A percentile compares a stretch with the other conserved stretches of the same genome.
phyloP scores from a whole-genome alignment of 2,797 vertebrate genomes.

The Periophthalmus magnuspinnatus region DNA sequence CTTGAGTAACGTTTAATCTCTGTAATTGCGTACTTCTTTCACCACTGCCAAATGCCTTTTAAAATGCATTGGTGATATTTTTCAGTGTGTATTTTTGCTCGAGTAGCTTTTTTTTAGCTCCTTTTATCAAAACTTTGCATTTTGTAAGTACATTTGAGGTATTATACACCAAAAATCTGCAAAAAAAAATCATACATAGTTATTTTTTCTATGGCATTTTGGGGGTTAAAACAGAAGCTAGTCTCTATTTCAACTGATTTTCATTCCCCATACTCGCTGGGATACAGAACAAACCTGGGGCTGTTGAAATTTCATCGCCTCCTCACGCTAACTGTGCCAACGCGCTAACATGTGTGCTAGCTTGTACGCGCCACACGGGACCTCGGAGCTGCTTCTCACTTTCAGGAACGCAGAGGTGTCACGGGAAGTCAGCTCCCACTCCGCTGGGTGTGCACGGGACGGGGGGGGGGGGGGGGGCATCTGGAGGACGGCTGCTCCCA shows the following conservation, averaged over 20 bases:
- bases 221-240: background rate
- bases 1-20: too few relatives aligned
- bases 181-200: background rate
- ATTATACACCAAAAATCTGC: too few relatives aligned
- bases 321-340: constrained; percentile 24
- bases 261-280: background rate
- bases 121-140: too few relatives aligned
- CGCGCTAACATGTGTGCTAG: constrained; percentile 45
- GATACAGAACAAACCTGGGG: constrained; percentile 36
- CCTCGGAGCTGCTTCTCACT: constrained; percentile 51
- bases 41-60: too few relatives aligned
- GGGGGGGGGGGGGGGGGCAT: constrained; percentile 54
- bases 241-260: background rate
- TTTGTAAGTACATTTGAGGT: too few relatives aligned
- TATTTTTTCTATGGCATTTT: background rate
- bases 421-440: constrained; percentile 64
- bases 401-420: constrained; percentile 64
- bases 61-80: too few relatives aligned
- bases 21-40: too few relatives aligned
- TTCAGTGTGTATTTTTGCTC: too few relatives aligned
- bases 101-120: too few relatives aligned
- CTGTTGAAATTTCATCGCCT: constrained; percentile 21
- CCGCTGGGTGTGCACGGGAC: constrained; percentile 51
- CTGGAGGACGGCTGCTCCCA: constrained; percentile 64
- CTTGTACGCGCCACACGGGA: constrained; percentile 29